phyloP scores from a whole-genome alignment of 2,113 vertebrate genomes.

The Myrmecobius fasciatus region DNA sequence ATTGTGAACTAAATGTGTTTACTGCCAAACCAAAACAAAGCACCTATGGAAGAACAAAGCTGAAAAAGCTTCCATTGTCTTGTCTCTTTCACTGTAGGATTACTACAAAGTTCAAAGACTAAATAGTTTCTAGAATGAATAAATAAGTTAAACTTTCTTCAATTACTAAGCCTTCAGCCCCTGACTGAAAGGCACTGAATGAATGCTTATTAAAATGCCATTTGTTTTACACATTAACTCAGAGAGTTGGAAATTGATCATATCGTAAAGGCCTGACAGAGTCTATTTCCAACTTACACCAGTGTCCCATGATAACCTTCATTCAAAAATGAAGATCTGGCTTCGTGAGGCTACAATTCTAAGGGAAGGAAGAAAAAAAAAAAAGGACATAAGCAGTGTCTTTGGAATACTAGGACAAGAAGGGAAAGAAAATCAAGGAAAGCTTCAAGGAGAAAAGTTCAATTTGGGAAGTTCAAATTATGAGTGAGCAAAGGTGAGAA shows the following conservation, averaged over 20 bases:
- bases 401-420: no score
- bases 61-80: neutral
- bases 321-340: neutral
- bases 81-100: neutral
- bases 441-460: no score
- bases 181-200: neutral
- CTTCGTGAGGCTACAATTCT: neutral
- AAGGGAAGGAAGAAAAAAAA: neutral
- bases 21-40: constrained; percentile 14
- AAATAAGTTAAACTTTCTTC: neutral
- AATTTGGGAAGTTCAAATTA: neutral
- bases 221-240: neutral
- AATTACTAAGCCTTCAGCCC: neutral
- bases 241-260: no score
- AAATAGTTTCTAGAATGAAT: constrained; percentile 27
- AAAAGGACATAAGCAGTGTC: no score
- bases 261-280: no score
- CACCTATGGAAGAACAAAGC: neutral
- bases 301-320: no score
- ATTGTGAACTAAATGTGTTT: neutral
- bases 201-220: neutral
- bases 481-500: neutral
- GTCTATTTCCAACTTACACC: no score
- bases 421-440: neutral
- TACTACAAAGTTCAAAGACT: constrained; percentile 41